Conservation (phyloP, 2,113 vertebrate genomes). For the Platichthys flesus region DNA sequence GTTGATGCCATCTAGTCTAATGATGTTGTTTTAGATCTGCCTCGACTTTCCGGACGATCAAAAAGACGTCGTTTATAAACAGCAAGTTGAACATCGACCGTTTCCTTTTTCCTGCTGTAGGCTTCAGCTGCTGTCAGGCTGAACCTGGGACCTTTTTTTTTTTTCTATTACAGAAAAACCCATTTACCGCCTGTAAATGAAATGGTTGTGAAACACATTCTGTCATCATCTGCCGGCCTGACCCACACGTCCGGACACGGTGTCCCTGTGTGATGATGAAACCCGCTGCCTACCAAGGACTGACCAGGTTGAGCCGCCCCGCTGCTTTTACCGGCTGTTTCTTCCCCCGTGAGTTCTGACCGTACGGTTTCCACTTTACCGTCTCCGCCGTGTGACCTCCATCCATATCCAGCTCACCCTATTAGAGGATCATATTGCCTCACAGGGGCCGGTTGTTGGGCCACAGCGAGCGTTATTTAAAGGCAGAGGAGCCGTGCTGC, state of each 20-base stretch:
- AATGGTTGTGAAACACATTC: too few species aligned
- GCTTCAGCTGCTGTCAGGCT: background rate
- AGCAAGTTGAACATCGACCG: too few species aligned
- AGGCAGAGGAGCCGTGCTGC: slow-evolving; percentile 6
- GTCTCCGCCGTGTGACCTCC: slow-evolving; percentile 37
- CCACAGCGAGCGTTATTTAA: background rate
- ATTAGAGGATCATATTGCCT: slow-evolving; percentile 16
- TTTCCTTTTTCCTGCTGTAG: background rate
- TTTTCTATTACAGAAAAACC: background rate
- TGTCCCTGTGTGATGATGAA: too few species aligned
- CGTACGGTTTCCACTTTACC: slow-evolving; percentile 5
- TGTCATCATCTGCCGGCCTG: too few species aligned
- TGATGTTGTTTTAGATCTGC: too few species aligned
- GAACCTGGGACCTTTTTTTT: background rate
- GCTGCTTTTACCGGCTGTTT: background rate
- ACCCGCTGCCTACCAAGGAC: too few species aligned
- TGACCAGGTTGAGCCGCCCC: background rate
- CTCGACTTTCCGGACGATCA: too few species aligned
- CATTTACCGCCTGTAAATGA: background rate
- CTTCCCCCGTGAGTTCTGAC: too few species aligned
- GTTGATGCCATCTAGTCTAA: too few species aligned
- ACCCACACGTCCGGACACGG: too few species aligned
- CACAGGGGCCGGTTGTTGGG: slow-evolving; percentile 7
- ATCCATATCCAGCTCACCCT: slow-evolving; percentile 37
- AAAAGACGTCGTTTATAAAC: too few species aligned